Evolutionary conservation across 1,140 invertebrate species (phyloP).

Genomic region (Microplitis mediator): DNA sequence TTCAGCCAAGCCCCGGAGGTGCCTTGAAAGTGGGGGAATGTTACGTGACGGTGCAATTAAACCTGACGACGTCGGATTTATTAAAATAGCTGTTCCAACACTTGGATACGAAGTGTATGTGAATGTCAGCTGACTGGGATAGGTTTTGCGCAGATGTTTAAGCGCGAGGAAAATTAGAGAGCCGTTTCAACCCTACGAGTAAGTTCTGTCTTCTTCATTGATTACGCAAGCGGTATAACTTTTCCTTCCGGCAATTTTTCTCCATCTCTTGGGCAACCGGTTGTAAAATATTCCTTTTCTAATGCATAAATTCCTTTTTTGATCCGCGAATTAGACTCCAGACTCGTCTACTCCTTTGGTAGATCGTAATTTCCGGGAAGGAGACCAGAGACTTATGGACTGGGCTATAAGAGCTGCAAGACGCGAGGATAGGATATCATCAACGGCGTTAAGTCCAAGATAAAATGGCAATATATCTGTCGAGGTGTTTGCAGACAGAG

Average conservation of each 20-base stretch:
- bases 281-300: slow-evolving; percentile 18
- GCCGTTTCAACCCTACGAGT: neutral
- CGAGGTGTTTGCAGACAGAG: too few relatives aligned
- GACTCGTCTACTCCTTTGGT: neutral
- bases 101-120: neutral
- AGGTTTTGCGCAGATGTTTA: neutral
- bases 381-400: slow-evolving; percentile 11
- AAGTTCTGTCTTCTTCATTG: neutral
- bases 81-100: slow-evolving; percentile 34
- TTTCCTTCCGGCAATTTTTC: slow-evolving; percentile 21
- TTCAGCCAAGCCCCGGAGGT: slow-evolving; percentile 6
- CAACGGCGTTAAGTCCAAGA: neutral
- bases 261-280: slow-evolving; percentile 2
- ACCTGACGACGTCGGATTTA: slow-evolving; percentile 44
- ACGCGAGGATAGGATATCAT: too few relatives aligned
- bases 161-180: too few relatives aligned
- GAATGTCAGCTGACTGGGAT: neutral
- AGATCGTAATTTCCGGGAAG: neutral
- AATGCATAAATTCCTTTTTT: slow-evolving; percentile 1
- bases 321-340: slow-evolving; percentile 15
- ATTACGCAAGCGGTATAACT: slow-evolving; percentile 15
- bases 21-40: slow-evolving; percentile 25
- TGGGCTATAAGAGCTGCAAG: neutral
- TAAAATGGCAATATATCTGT: too few relatives aligned
- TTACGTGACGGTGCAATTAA: slow-evolving; percentile 45